These are phyloP conservation scores for Drosophila jambulina DNA, from an alignment of 1,140 invertebrate genomes.

Conservation along the genomic window DNA sequence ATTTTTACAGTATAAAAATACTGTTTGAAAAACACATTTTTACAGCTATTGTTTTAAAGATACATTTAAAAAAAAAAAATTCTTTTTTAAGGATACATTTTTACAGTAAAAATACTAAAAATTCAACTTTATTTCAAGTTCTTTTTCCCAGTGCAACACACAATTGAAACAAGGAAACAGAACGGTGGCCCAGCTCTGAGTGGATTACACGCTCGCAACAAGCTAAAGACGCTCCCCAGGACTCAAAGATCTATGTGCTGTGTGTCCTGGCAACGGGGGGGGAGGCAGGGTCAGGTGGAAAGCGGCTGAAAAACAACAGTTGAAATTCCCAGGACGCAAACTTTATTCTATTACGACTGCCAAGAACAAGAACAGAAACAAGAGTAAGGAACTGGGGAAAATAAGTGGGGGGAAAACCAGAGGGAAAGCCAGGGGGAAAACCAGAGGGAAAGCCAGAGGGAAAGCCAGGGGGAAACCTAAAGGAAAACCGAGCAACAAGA, in stretches of 20 bases:
- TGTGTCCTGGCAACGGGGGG: constrained; percentile 15
- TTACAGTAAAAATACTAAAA: neutral
- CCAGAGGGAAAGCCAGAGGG: neutral
- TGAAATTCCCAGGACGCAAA: constrained; percentile 77
- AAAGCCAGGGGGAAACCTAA: neutral
- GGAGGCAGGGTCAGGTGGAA: constrained; percentile 49
- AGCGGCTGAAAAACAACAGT: constrained; percentile 70
- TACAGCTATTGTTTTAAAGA: no score
- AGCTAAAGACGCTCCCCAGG: constrained; percentile 49
- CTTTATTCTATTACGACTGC: constrained; percentile 80
- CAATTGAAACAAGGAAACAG: neutral
- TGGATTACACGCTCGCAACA: constrained; percentile 77
- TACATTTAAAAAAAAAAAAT: no score
- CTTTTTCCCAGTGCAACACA: neutral
- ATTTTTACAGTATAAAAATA: no score
- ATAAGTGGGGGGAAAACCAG: neutral
- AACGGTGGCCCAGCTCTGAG: constrained; percentile 38
- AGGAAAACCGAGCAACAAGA: constrained; percentile 27
- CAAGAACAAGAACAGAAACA: constrained; percentile 23
- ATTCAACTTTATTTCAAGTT: neutral
- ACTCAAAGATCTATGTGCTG: constrained; percentile 63
- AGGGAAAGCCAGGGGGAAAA: neutral
- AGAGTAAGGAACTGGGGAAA: constrained; percentile 6
- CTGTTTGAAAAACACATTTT: no score
- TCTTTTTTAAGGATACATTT: neutral